Base-by-base conservation (phyloP, 2,113 vertebrate species). In the Cyanistes caeruleus region DNA sequence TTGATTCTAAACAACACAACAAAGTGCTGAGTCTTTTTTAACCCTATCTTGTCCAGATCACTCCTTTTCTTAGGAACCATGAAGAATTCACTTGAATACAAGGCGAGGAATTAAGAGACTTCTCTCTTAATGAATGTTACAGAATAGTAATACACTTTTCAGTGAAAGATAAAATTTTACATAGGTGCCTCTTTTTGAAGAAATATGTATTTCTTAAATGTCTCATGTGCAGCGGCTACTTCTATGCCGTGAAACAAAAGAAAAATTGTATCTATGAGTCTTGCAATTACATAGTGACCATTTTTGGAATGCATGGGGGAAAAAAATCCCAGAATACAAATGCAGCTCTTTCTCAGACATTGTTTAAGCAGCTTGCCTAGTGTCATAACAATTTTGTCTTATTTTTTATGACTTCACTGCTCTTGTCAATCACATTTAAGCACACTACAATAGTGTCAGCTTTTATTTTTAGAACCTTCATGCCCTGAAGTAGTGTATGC, bases 401-500 rank as follows among this genome's bases (percentile, higher is more conserved):
- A 46, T 76, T 84, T 43, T 81, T 77, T 81, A 74, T 82, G 43
- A 84, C 28, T 81, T 81, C 30, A 51, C 33, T 87, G 68, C 75
- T 84, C 64, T 87, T 91, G 74, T 95, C 90, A 95, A 93, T 95
- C 93, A 87, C 16, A 78, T 84, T 91, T 78, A 93, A 91, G 33
- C 48, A 53, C 25, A 87, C 37, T 44, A 35, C 60, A 78, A 30
- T 48, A 59, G 21, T 75, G 74, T 63, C 56, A 89, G 19, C 37
- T 87, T 90, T 90, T 95, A 92, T 95, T 94, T 95, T 94, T 93
- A 84, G 91, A 87, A 81, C 10, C 10, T 84, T 75, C 56, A 59
- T 78, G 43, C 33, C 73, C 77, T 91, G 69, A 89, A 94, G 73
- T 82, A 55, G 15, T 55, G 35, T 59, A 35, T 60, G 81, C 44